Percentiles rank a stretch among this genome's conserved stretches.
phyloP scores from a whole-genome alignment of 2,113 vertebrate species.

The Illadopsis cleaveri region DNA sequence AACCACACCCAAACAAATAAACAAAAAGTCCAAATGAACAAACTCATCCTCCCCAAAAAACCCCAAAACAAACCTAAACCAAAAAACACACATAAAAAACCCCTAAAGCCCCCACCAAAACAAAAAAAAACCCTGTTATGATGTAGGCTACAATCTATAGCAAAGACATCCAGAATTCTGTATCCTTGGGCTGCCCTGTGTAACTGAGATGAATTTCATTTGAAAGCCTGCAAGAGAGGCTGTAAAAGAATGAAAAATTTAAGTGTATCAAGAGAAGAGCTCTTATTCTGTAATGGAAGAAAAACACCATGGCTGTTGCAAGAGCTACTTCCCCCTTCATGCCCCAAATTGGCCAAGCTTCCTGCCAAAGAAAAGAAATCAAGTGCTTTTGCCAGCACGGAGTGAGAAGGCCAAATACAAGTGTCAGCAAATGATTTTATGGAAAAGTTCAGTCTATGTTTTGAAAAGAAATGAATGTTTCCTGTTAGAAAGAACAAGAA shows the following conservation, averaged over 20 bases:
- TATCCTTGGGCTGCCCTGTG: neutral
- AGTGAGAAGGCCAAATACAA: neutral
- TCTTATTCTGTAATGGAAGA: neutral
- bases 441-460: slow-evolving; percentile 21
- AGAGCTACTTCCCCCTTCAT: slow-evolving; percentile 8
- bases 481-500: neutral
- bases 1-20: neutral
- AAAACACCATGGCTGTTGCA: neutral
- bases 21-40: neutral
- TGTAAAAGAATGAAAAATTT: neutral
- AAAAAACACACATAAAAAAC: neutral
- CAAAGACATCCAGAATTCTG: neutral
- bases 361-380: slow-evolving; percentile 43
- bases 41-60: accelerated
- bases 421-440: slow-evolving; percentile 1
- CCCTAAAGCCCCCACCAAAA: neutral
- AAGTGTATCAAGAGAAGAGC: neutral
- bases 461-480: neutral
- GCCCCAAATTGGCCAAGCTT: slow-evolving; percentile 9
- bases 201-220: neutral
- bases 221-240: neutral
- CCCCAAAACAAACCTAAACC: neutral
- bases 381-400: neutral
- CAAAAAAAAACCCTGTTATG: neutral
- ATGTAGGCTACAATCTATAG: neutral